phyloP scores from a whole-genome alignment of 2,797 vertebrate species.

The Clarias pachynema region DNA sequence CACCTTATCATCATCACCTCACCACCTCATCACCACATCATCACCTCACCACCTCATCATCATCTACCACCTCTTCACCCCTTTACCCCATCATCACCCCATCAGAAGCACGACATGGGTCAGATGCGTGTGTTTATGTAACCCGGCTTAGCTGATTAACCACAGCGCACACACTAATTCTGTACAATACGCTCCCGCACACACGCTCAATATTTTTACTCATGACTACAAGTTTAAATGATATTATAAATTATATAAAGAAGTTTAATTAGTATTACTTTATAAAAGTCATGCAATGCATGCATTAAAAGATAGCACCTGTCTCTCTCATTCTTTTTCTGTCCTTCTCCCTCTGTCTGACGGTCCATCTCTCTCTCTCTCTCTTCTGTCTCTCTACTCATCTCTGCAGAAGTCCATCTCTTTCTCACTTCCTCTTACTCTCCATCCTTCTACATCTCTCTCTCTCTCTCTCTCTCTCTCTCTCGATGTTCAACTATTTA shows the following conservation, averaged over 20 bases:
- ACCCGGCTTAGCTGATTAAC: not conserved
- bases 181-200: not conserved
- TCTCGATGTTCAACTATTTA: not conserved
- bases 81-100: no score
- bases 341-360: not conserved
- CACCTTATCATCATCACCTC: no score
- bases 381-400: not conserved
- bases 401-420: not conserved
- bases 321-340: not conserved
- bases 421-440: not conserved
- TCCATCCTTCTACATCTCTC: not conserved
- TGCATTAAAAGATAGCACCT: not conserved
- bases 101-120: constrained; percentile 60
- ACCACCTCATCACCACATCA: no score
- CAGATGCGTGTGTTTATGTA: constrained; percentile 74
- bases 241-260: not conserved
- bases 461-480: not conserved
- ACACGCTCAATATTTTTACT: not conserved
- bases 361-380: no score
- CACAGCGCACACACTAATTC: no score
- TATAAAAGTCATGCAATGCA: not conserved
- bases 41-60: no score
- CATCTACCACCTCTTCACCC: no score
- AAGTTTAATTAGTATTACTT: not conserved
- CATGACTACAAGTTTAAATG: not conserved